Percentiles rank a stretch among this genome's conserved stretches.
Evolutionary conservation across 2,888 invertebrate species (phyloP).

Genomic region (Allolobophora icterica): DNA sequence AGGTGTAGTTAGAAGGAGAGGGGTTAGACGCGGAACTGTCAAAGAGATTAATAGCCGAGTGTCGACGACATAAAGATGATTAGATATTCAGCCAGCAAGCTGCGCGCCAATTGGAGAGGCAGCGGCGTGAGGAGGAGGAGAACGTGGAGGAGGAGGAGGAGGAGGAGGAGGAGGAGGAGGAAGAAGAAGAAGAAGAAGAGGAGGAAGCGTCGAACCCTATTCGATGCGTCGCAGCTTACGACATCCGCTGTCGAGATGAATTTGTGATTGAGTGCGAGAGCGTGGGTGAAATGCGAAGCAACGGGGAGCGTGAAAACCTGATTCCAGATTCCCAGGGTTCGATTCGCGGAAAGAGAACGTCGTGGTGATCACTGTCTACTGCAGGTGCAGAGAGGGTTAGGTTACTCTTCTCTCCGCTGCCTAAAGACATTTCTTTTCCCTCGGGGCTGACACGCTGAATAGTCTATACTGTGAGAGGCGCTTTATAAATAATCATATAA

Average conservation of each 20-base stretch:
- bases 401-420: no score
- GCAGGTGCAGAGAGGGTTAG: no score
- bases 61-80: background rate
- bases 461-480: no score
- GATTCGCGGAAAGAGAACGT: background rate
- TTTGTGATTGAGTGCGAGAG: conserved; percentile 17
- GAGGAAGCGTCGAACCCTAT: background rate
- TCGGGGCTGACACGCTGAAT: no score
- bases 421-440: no score
- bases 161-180: no score
- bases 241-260: background rate
- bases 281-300: background rate
- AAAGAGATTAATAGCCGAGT: background rate
- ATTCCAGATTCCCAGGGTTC: no score
- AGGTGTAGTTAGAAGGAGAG: background rate
- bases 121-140: background rate
- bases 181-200: no score
- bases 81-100: background rate
- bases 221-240: background rate
- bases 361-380: background rate
- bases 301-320: no score
- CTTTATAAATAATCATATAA: no score
- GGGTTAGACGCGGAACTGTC: background rate
- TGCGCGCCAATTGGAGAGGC: background rate
- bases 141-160: background rate